Percentiles rank a stretch among this genome's conserved stretches.
phyloP scores from a whole-genome alignment of 2,888 invertebrate species.

The Nomada fabriciana region DNA sequence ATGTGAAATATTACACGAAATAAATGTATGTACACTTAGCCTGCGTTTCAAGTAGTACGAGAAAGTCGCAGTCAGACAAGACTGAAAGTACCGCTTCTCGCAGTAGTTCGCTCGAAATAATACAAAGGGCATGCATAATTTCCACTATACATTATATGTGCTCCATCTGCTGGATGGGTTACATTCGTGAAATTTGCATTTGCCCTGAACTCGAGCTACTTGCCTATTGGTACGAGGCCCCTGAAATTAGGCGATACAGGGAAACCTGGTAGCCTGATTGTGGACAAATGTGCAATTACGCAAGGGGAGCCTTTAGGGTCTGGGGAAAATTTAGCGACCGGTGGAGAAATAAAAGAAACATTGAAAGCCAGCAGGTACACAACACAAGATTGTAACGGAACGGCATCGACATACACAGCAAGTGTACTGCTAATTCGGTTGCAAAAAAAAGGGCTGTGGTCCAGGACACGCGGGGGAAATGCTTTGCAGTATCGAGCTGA shows the following conservation, averaged over 20 bases:
- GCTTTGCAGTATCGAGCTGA: slow-evolving; percentile 77
- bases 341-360: slow-evolving; percentile 21
- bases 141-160: slow-evolving; percentile 26
- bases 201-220: neutral
- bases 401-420: slow-evolving; percentile 26
- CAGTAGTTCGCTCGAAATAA: slow-evolving; percentile 31
- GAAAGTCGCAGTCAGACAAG: slow-evolving; percentile 13
- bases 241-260: slow-evolving; percentile 3
- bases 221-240: neutral
- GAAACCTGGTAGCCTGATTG: slow-evolving; percentile 10
- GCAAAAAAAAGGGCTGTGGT: slow-evolving; percentile 66
- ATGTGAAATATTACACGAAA: slow-evolving; percentile 39
- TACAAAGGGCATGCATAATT: slow-evolving; percentile 54
- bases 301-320: neutral
- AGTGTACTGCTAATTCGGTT: slow-evolving; percentile 62
- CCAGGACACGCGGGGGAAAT: slow-evolving; percentile 73
- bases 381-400: slow-evolving; percentile 32
- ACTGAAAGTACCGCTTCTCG: slow-evolving; percentile 27
- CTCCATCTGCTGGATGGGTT: slow-evolving; percentile 11
- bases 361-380: slow-evolving; percentile 31
- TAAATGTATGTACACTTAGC: slow-evolving; percentile 27
- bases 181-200: slow-evolving; percentile 38
- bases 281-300: slow-evolving; percentile 35
- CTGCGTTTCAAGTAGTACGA: slow-evolving; percentile 20
- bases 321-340: neutral